Evolutionary conservation across 2,113 vertebrate genomes (phyloP).

Genomic region (Melanerpes aurifrons): DNA sequence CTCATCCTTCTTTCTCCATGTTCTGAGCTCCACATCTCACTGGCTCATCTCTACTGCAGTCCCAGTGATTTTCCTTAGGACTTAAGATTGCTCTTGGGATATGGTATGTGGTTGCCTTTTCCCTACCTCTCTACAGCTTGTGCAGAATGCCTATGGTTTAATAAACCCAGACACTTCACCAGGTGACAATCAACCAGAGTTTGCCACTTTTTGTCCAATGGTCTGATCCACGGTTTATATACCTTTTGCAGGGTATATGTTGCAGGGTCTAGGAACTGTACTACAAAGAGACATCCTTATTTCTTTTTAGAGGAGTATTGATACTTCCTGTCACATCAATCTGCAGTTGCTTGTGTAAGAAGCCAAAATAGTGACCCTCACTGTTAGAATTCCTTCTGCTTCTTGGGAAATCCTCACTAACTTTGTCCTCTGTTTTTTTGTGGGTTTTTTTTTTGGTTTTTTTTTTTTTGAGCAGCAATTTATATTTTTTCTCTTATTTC

Average conservation of each 20-base stretch:
- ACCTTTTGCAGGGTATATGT: neutral
- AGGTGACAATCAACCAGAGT: neutral
- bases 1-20: neutral
- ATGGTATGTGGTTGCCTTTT: neutral
- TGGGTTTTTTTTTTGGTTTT: too few species aligned
- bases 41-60: neutral
- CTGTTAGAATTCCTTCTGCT: neutral
- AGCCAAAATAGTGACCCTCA: neutral
- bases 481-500: neutral
- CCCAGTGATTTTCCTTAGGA: neutral
- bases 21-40: neutral
- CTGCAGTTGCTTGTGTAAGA: neutral
- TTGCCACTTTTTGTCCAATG: neutral
- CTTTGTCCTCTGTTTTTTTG: neutral
- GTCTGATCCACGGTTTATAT: neutral
- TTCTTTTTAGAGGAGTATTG: neutral
- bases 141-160: neutral
- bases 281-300: neutral
- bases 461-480: neutral
- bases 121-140: fast-evolving
- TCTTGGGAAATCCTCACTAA: neutral
- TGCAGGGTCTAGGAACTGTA: neutral
- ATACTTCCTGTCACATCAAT: neutral
- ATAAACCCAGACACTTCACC: neutral
- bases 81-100: fast-evolving